Base-by-base conservation (phyloP, 2,113 vertebrate genomes). In the Lepus europaeus region DNA sequence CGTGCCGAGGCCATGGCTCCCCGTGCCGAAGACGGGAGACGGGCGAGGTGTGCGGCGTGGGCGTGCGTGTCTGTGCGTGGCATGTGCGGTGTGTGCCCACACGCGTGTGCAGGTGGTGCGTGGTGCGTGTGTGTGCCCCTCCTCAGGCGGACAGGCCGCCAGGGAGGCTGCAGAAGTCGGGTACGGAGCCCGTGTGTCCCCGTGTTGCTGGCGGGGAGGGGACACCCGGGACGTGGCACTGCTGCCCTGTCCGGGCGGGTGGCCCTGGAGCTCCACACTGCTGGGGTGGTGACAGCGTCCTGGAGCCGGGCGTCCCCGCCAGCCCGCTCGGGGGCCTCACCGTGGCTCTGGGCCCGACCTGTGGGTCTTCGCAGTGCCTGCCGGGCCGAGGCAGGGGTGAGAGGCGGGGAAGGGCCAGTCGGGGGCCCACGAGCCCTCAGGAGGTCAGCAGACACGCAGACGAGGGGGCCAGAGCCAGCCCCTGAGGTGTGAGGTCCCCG, bases 221-320 rank as follows among this genome's bases (percentile, higher is more conserved):
- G 31, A 27, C 31, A 27, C 0, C 2, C 1, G 16, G 64, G 45
- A 9, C 19, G 1, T 4, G 3, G 5, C 5, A 9, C 45, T 29
- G 31, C 22, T 66, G 29, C 56, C 17, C 66, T 63, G 76, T 31
- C n/a, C 0, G 19, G 20, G 7, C 3, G 10, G 73, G 6, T 0
- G 82, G 82, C 39, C 22, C 9, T 3, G 3, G 63, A 29, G 77
- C n/a, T 27, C 63, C 29, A 12, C 36, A n/a, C 64, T 14, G 8
- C 45, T 8, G 14, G 53, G 13, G 31, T 0, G 0, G 9, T 14
- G 23, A 36, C 1, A 23, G 0, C 1, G 2, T 51, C 39, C 61
- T 3, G 22, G 22, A 23, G 20, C 66, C n/a, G 45, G 45, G 45
- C 45, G 45, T 7, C 45, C 39, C 45, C 45, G 45, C 45, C 1